Base-by-base conservation (phyloP, 2,113 vertebrate species). In the Setophaga petechia region DNA sequence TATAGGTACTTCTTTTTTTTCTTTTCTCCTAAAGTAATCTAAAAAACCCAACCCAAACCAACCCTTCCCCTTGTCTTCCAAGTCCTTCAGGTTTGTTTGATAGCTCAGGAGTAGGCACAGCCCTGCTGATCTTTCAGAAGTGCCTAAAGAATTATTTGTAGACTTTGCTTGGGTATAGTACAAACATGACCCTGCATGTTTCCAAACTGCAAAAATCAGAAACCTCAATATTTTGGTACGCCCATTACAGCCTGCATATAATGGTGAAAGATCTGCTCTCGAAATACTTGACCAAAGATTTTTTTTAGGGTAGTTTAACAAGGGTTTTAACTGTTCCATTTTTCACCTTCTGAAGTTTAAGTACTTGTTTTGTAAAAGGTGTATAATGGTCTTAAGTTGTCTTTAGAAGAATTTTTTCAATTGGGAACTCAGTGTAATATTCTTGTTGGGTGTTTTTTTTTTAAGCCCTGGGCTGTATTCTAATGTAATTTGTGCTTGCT, bases 401-500 rank as follows among this genome's bases (percentile, higher is more conserved):
- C 74, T 58, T 84, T 71, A 33, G 73, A 94, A 94, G 75, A 72
- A 93, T 86, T 31, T 46, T 84, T 96, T 95, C 51, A 95, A 28
- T 62, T 93, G 27, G 51, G 61, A 90, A 72, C 63, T 91, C 85
- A 71, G 85, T 73, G 65, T 47, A 51, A 24, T 77, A 1, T 62
- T 87, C 49, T 93, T 9, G 27, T 24, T 35, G 4, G 18, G 27
- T 28, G 15, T 2, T 10, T 28, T 11, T 9, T 95, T 95, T 79
- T 58, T n/a, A 93, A 84, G 65, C 84, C 71, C 57, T 96, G 78
- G 87, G 80, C 77, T 92, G 44, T 86, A 67, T 57, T 77, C 19
- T 80, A 69, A 93, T 90, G 79, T 93, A 95, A 86, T 80, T 93
- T 97, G 82, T 93, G 35, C 12, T 57, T 96, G 65, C 92, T 25